Base-by-base conservation (phyloP, 2,797 vertebrate genomes). In the Molossus alvarezi region DNA sequence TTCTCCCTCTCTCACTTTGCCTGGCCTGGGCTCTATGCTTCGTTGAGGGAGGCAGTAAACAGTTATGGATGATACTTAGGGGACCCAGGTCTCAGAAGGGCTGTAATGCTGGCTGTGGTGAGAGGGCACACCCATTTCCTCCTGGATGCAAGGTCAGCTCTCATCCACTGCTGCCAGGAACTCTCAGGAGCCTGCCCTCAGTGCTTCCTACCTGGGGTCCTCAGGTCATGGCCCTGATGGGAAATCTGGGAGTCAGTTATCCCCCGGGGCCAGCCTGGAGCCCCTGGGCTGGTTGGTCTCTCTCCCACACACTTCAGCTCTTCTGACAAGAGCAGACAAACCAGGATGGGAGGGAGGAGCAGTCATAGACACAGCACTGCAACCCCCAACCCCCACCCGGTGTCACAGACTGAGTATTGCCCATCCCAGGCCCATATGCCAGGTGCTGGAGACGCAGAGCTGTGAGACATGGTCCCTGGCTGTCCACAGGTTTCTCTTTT, bases 71-170 rank as follows among this genome's bases (percentile, higher is more conserved):
- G 71, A 64, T 33, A 55, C 33, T 37, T 2, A 41, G 69, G 67
- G 75, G 37, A 79, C 60, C 91, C 27, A 33, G 69, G 83, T 73
- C 88, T 90, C 89, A 37, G 57, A 82, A 29, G 41, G 33, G 48
- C 25, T 53, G 48, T 79, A 41, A 65, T 41, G 41, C 51, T 64
- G 48, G 73, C 71, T 29, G 13, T 48, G 7, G 0, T 21, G 37
- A 48, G 71, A 51, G 60, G 57, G 37, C 82, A 58, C 4, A 72
- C 69, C 58, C 45, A 62, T 51, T 45, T 80, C 71, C 65, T 95
- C 55, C 62, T 27, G 29, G 48, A 29, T 76, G 57, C 48, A 75
- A 71, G 65, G 69, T 45, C 90, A 77, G 41, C 75, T 48, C 18
- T 83, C 87, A 17, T 1, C 67, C 41, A 25, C 58, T 65, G 60